Evolutionary conservation across 1,140 invertebrate species (phyloP).

Genomic region (Hyphantria cunea): DNA sequence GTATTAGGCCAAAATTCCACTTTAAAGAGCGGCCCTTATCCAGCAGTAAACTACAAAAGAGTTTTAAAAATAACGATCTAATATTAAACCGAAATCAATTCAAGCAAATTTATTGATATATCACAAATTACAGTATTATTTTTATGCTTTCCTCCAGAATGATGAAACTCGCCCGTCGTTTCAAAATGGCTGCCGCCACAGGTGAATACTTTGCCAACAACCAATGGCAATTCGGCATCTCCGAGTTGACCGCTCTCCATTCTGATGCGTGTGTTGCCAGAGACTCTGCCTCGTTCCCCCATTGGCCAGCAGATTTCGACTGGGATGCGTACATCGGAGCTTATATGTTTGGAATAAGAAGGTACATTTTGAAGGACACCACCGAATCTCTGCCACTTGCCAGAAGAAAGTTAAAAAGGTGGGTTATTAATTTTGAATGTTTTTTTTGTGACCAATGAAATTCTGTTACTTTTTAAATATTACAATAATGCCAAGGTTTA

Average conservation of each 20-base stretch:
- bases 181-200: conserved; percentile 88
- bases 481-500: no score
- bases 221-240: conserved; percentile 92
- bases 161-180: conserved; percentile 91
- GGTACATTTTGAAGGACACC: conserved; percentile 90
- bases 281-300: conserved; percentile 84
- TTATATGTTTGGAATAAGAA: conserved; percentile 90
- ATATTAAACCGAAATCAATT: no score
- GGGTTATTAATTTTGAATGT: conserved; percentile 9
- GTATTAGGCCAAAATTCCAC: no score
- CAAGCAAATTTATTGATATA: no score
- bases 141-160: conserved; percentile 83
- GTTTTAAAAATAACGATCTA: no score
- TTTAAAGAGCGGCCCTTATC: no score
- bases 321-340: conserved; percentile 79
- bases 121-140: no score
- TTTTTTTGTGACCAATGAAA: not conserved
- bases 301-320: conserved; percentile 58
- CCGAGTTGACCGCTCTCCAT: conserved; percentile 87
- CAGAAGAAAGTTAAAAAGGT: conserved; percentile 86
- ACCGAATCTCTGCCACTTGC: conserved; percentile 85
- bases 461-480: not conserved
- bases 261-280: conserved; percentile 81
- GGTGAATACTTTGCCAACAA: conserved; percentile 94
- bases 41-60: no score